These are phyloP conservation scores for Dromas ardeola DNA, from an alignment of 2,113 vertebrate species.

Conservation along the genomic window DNA sequence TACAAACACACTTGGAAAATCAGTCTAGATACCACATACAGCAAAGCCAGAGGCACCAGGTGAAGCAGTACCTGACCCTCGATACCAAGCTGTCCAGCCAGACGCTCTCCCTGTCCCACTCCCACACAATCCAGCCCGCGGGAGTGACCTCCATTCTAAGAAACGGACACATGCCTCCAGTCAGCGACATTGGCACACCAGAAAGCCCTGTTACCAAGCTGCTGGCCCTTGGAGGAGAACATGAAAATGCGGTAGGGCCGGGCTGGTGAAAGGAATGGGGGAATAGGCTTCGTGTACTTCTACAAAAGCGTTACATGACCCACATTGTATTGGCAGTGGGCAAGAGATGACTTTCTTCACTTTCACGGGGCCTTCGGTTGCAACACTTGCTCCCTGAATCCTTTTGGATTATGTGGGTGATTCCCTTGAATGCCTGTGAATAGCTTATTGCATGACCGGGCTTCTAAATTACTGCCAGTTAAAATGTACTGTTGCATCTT, in stretches of 20 bases:
- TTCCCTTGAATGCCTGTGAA: background rate
- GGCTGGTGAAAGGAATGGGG: background rate
- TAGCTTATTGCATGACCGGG: background rate
- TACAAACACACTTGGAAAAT: constrained; percentile 89
- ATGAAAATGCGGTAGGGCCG: constrained; percentile 81
- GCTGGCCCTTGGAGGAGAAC: constrained; percentile 78
- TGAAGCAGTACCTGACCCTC: constrained; percentile 89
- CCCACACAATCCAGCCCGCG: constrained; percentile 73
- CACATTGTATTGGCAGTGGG: background rate
- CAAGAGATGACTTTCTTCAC: background rate
- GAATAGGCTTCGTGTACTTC: background rate
- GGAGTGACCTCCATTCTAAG: constrained; percentile 77
- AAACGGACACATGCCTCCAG: constrained; percentile 76
- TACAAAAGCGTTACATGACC: fast-evolving
- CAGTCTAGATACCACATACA: constrained; percentile 86
- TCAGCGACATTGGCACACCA: constrained; percentile 71
- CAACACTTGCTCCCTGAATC: background rate
- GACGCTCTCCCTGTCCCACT: constrained; percentile 71
- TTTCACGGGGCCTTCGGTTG: background rate
- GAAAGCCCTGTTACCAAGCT: constrained; percentile 81
- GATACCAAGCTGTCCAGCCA: constrained; percentile 84
- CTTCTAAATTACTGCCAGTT: background rate
- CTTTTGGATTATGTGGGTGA: background rate
- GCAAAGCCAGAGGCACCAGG: constrained; percentile 86
- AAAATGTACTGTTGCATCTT: background rate